Evolutionary conservation across 2,113 vertebrate species (phyloP), one percentile per base, ranked within the genome.

Genomic region (Tamias sibiricus): DNA sequence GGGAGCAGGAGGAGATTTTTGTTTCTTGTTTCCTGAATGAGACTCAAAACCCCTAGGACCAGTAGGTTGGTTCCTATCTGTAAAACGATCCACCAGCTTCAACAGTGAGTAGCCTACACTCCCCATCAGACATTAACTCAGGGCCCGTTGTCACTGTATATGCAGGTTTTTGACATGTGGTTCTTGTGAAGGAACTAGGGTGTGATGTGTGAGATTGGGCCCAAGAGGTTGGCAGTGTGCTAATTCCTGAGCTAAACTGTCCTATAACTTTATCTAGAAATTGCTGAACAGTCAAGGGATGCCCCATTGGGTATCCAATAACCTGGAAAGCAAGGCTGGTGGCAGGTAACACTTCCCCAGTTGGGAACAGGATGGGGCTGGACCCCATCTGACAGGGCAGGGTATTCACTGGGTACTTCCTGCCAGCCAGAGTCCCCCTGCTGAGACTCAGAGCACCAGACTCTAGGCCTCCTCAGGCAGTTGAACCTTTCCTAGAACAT

Each of bases 401-500:
- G 47, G 88, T 93, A 82, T 77, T 81, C 42, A 40, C 37, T 6
- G n/a, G 93, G 40, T 52, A 66, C 42, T 91, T 94, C 84, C 96
- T 87, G 64, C 75, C 6, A 0, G 80, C 28, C 9, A 57, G n/a
- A 83, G 69, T 84, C 17, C 92, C 72, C 37, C 88, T 52, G 69
- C 13, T 84, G 37, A 87, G 28, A 62, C n/a, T 32, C 26, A 47
- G 74, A 84, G 52, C 40, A 32, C n/a, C 24, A n/a, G 75, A 44
- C 32, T 68, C 84, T 40, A 42, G 66, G 91, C 82, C n/a, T 59
- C 8, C 32, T 88, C 89, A 20, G 32, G 8, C 26, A n/a, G 64
- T 72, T 62, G 40, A 14, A 8, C 44, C 54, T 86, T 81, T 88
- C 37, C 89, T 72, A 72, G 85, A 79, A 84, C 26, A 71, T 4